Conservation (phyloP, 2,888 invertebrate genomes). For the Callimorpha dominula region DNA sequence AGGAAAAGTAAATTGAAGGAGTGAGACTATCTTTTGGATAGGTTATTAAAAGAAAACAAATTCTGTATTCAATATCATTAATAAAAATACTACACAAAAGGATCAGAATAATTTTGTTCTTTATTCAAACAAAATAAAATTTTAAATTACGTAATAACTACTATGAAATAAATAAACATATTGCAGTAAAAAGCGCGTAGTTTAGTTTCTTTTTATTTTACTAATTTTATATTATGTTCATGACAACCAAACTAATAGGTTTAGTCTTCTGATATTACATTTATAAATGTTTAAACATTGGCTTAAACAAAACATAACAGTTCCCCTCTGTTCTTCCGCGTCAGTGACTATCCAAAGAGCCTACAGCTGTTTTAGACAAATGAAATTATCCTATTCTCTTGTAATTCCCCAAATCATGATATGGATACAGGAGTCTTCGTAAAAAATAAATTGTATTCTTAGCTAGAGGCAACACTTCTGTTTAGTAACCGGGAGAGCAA, state of each 20-base stretch:
- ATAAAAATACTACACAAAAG: too few species aligned
- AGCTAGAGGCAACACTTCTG: background rate
- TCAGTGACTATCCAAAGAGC: slow-evolving; percentile 52
- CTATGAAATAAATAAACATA: too few species aligned
- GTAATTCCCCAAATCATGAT: slow-evolving; percentile 18
- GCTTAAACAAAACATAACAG: background rate
- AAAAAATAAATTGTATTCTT: slow-evolving; percentile 8
- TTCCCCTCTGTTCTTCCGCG: slow-evolving; percentile 41
- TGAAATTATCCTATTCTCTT: slow-evolving; percentile 38
- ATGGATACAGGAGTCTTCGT: background rate
- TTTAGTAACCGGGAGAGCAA: background rate
- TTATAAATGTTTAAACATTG: background rate
- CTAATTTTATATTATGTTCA: background rate
- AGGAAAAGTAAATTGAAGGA: too few species aligned
- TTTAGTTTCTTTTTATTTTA: background rate
- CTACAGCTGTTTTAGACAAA: slow-evolving; percentile 48
- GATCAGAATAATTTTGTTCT: too few species aligned
- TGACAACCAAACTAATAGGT: background rate
- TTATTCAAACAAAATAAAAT: too few species aligned
- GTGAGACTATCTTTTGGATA: too few species aligned
- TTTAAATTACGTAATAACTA: too few species aligned
- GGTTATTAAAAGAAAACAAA: too few species aligned
- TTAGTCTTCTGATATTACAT: background rate
- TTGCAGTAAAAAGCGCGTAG: too few species aligned
- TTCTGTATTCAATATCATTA: too few species aligned